Base-by-base conservation (phyloP, 2,113 vertebrate species). In the Pomatorhinus ruficollis region DNA sequence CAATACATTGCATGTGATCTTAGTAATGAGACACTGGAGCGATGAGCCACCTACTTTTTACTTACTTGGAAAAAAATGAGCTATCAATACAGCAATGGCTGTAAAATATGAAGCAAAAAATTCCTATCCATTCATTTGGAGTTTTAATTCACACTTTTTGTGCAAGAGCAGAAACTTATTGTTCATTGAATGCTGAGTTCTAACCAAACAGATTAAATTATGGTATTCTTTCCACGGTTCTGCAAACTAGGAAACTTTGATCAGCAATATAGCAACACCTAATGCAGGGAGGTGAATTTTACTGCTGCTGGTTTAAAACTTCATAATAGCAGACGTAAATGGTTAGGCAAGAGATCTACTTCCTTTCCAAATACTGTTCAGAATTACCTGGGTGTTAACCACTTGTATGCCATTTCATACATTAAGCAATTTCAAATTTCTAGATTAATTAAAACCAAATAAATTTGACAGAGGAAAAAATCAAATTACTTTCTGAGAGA, bases 231-330 rank as follows among this genome's bases (percentile, higher is more conserved):
- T 44, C 56, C 37, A 6, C 31, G 49, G 24, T 89, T 91, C 82
- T 89, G 52, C 37, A 64, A 70, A 64, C 61, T 72, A 27, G 40
- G 47, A 54, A 71, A 91, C 23, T 87, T 92, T 94, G 72, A 83
- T 89, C 65, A 95, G 65, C 5, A 3, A 49, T 86, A 69, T 30
- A 79, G 49, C 42, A 92, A 56, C 30, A 56, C 44, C 17, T 70
- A 82, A 30, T 53, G n/a, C 31, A 83, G 42, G 15, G 66, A 94
- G 33, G 39, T 92, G 65, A 79, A 87, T 94, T 96, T 96, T 93
- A 75, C 80, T 91, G 74, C 60, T 93, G 37, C 64, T 93, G 22
- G 33, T 81, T 78, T 75, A 93, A 93, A 94, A 24, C 7, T 45
- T 37, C 63, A 11, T 59, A 86, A 91, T 22, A 89, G 33, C 61